Percentiles rank a stretch among this genome's conserved stretches.
These are phyloP conservation scores for Lissocephala sabroskyi DNA, from an alignment of 2,888 invertebrate genomes.

Conservation along the genomic window DNA sequence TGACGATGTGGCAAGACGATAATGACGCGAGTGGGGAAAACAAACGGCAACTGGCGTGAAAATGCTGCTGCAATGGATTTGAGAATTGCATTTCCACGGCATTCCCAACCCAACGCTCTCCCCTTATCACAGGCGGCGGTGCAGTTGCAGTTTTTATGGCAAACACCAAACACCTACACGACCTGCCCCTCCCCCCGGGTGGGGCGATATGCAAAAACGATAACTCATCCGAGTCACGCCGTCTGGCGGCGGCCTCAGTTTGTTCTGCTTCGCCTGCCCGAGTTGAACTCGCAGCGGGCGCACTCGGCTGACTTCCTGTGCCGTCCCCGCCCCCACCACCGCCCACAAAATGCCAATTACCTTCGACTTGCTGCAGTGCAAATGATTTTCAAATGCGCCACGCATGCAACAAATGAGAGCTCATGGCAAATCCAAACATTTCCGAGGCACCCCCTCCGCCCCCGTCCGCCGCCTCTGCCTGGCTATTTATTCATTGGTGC, in stretches of 20 bases:
- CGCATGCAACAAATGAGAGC: conserved; percentile 63
- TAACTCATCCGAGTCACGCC: conserved; percentile 59
- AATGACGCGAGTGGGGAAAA: neutral
- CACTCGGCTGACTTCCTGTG: neutral
- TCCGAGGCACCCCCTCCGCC: conserved; percentile 10
- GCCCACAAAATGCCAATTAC: neutral
- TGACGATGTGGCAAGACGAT: neutral
- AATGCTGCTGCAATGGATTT: conserved; percentile 15
- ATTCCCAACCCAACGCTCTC: too few species aligned
- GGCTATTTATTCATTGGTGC: conserved; percentile 57
- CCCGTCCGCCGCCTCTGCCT: conserved; percentile 8
- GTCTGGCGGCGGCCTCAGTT: conserved; percentile 44
- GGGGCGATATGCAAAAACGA: conserved; percentile 12
- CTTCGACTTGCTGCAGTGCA: conserved; percentile 23
- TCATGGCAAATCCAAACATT: conserved; percentile 62
- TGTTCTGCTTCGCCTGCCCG: conserved; percentile 48
- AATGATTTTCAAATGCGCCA: conserved; percentile 58
- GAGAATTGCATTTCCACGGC: conserved; percentile 18
- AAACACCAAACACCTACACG: neutral
- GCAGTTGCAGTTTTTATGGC: neutral
- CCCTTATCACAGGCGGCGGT: too few species aligned
- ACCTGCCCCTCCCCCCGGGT: neutral
- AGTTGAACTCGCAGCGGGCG: conserved; percentile 41
- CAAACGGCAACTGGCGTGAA: neutral
- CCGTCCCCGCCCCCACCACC: neutral